Percentiles rank a stretch among this genome's conserved stretches.
phyloP scores from a whole-genome alignment of 2,888 invertebrate species.

The Drosophila longiperda region DNA sequence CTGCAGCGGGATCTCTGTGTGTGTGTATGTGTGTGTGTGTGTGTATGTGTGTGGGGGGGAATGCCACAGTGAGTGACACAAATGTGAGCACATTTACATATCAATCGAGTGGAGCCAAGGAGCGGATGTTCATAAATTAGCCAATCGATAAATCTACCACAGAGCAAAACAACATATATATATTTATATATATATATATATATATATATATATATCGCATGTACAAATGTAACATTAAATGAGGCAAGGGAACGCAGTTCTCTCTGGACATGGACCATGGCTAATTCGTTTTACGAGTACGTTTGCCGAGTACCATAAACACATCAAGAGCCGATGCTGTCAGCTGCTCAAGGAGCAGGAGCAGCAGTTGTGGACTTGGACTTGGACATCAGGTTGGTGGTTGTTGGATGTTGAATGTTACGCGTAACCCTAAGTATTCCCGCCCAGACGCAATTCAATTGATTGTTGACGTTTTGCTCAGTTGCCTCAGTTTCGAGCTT shows the following conservation, averaged over 20 bases:
- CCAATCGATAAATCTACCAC: slow-evolving; percentile 81
- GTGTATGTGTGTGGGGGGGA: not conserved
- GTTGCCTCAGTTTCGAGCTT: slow-evolving; percentile 31
- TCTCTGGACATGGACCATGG: slow-evolving; percentile 22
- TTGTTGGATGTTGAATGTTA: slow-evolving; percentile 5
- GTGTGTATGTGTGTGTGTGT: not conserved
- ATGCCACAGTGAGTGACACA: slow-evolving; percentile 71
- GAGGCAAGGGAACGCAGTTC: slow-evolving; percentile 33
- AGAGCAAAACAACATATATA: slow-evolving; percentile 59
- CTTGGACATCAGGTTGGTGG: not conserved
- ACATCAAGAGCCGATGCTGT: slow-evolving; percentile 66
- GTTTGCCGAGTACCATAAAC: slow-evolving; percentile 72
- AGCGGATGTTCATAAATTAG: slow-evolving; percentile 85
- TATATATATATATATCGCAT: not conserved
- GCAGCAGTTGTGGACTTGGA: not conserved
- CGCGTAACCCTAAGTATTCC: slow-evolving; percentile 39
- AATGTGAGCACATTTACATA: slow-evolving; percentile 83
- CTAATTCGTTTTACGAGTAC: slow-evolving; percentile 65
- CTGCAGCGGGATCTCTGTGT: not conserved
- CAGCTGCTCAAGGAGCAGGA: slow-evolving; percentile 13
- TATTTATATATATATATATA: not conserved
- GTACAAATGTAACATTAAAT: slow-evolving; percentile 69
- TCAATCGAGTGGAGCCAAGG: slow-evolving; percentile 68
- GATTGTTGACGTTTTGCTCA: slow-evolving; percentile 28
- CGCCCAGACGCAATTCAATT: slow-evolving; percentile 54